Base-by-base conservation (phyloP, 2,113 vertebrate genomes). In the Dasypus novemcinctus region DNA sequence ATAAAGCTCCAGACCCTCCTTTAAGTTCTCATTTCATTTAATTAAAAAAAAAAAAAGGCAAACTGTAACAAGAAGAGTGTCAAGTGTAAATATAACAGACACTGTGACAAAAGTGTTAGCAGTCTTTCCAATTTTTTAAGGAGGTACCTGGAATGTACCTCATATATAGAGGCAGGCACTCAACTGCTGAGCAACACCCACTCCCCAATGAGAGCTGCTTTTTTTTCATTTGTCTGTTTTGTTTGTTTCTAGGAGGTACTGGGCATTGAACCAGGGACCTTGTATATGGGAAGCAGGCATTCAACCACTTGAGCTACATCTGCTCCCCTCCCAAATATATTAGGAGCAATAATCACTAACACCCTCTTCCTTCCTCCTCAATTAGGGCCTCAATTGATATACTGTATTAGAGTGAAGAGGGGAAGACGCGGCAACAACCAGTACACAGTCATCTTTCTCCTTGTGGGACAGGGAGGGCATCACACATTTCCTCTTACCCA, bases 11-110 rank as follows among this genome's bases (percentile, higher is more conserved):
- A 21, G 52, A 46, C 38, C 1, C 36, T 13, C 66, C 59, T 86
- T 78, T 91, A 79, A 57, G 63, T 92, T 74, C 64, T 79, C 38
- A 7, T 68, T 64, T 88, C 57, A 82, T 57, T 87, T 76, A 31
- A 41, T 87, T 76, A 36, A 41, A 57, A 20, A 79, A 52, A 7
- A 41, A 69, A n/a, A 46, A 13, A 3, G 36, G 12, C 2, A 14
- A 89, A 66, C 2, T 1, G 0, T 43, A 36, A 68, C 36, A 68
- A 69, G 1, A 9, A 93, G 18, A 6, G 46, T 46, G 23, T 31
- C 36, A 76, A 61, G 8, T 25, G 25, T 10, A 87, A 66, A 89
- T 0, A 5, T 21, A 25, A 61, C 4, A 79, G 46, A 76, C 52
- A 29, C 49, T 15, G 27, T 82, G 75, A 84, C 36, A 79, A 38